Conservation (phyloP, 2,113 vertebrate species). For the Cyanoderma ruficeps region DNA sequence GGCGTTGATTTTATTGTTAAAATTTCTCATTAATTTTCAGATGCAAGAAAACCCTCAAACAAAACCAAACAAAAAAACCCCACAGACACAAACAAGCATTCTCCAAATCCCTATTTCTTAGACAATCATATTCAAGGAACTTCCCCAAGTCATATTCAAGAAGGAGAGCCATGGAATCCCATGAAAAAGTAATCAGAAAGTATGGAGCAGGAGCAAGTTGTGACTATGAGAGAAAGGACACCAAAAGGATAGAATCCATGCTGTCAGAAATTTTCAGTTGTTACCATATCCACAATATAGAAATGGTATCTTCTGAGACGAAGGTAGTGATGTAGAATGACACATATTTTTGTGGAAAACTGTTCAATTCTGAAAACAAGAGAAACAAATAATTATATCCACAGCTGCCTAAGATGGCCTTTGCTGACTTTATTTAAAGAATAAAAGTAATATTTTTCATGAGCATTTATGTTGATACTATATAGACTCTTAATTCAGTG, state of each 20-base stretch:
- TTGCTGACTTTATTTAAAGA: neutral
- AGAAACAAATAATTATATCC: neutral
- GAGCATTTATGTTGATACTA: neutral
- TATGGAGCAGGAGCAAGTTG: neutral
- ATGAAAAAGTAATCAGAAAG: neutral
- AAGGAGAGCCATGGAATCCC: neutral
- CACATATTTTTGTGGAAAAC: neutral
- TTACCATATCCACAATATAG: neutral
- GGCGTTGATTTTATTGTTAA: neutral
- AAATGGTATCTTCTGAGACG: neutral
- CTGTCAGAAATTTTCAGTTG: neutral
- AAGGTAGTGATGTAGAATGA: neutral
- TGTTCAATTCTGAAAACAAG: neutral
- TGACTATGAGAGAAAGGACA: neutral
- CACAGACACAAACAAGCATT: too few relatives aligned
- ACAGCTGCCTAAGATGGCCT: neutral
- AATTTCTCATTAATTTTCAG: neutral
- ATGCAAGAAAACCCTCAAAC: neutral
- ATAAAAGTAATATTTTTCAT: neutral
- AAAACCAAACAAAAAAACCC: neutral
- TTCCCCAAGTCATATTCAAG: neutral
- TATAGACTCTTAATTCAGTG: neutral
- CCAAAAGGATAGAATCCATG: neutral
- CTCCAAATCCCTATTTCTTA: neutral
- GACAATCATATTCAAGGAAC: neutral